A percentile compares a stretch with the other conserved stretches of the same genome.
Conservation (phyloP, 92 coral and sea anemone genomes). For the Phenganax stokvisi region DNA sequence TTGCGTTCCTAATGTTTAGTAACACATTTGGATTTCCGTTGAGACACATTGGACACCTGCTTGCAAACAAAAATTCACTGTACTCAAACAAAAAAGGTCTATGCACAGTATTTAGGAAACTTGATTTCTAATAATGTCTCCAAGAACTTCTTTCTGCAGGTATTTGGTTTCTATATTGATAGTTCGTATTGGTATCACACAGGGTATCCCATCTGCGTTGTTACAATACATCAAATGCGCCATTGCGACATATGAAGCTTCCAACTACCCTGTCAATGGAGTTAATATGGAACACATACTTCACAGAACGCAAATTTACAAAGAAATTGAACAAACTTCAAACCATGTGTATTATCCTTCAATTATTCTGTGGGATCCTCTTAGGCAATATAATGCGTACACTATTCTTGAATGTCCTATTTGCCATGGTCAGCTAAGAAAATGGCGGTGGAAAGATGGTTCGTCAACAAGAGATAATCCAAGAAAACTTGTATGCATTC, state of each 20-base stretch:
- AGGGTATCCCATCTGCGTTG: not conserved
- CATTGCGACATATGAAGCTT: not conserved
- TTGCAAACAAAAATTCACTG: too few species aligned
- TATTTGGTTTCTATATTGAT: not conserved
- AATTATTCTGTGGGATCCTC: not conserved
- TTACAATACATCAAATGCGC: not conserved
- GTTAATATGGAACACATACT: not conserved
- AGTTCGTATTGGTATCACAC: not conserved
- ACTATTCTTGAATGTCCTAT: not conserved
- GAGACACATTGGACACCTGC: too few species aligned
- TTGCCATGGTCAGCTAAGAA: not conserved
- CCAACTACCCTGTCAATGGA: not conserved
- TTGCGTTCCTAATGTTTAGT: too few species aligned
- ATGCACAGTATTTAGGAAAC: not conserved
- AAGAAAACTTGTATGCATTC: slow-evolving; percentile 9
- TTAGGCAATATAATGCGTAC: not conserved
- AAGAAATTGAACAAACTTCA: not conserved
- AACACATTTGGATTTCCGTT: too few species aligned
- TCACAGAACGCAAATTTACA: not conserved
- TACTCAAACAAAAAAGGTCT: too few species aligned
- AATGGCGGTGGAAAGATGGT: slow-evolving; percentile 27
- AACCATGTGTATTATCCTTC: not conserved
- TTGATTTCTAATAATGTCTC: not conserved
- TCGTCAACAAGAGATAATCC: slow-evolving; percentile 18
- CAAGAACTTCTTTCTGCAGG: not conserved